These are phyloP conservation scores for Emys orbicularis DNA, from an alignment of 2,797 vertebrate genomes.

Conservation along the genomic window DNA sequence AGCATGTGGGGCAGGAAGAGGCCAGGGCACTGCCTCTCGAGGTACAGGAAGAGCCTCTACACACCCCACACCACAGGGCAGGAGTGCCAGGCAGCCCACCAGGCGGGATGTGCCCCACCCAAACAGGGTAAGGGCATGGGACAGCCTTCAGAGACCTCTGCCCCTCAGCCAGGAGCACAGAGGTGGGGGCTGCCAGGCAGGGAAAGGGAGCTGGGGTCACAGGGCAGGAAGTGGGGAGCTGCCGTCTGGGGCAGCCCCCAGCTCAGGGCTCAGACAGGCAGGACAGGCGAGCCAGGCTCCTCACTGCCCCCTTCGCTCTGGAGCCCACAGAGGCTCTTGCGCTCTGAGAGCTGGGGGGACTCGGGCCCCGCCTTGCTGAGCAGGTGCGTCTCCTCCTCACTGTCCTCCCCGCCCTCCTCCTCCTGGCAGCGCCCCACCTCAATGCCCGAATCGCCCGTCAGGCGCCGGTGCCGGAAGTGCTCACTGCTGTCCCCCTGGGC, in stretches of 20 bases:
- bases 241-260: neutral
- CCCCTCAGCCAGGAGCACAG: neutral
- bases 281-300: neutral
- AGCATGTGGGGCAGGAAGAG: neutral
- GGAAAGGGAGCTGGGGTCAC: neutral
- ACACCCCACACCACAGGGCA: neutral
- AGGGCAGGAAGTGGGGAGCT: neutral
- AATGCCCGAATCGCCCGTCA: constrained; percentile 93
- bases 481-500: neutral
- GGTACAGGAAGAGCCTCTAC: neutral
- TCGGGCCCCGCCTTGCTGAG: constrained; percentile 31
- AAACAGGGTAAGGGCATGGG: neutral
- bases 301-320: fast-evolving
- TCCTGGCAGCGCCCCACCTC: constrained; percentile 89
- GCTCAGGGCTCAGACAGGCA: neutral
- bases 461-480: constrained; percentile 86
- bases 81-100: neutral
- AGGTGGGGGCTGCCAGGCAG: neutral
- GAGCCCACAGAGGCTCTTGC: neutral
- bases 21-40: neutral
- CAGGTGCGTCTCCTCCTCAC: constrained; percentile 63
- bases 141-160: neutral
- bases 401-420: constrained; percentile 76
- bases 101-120: constrained; percentile 22
- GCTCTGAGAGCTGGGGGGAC: fast-evolving